These are phyloP conservation scores for Streptopelia turtur DNA, from an alignment of 2,797 vertebrate species.

Conservation along the genomic window DNA sequence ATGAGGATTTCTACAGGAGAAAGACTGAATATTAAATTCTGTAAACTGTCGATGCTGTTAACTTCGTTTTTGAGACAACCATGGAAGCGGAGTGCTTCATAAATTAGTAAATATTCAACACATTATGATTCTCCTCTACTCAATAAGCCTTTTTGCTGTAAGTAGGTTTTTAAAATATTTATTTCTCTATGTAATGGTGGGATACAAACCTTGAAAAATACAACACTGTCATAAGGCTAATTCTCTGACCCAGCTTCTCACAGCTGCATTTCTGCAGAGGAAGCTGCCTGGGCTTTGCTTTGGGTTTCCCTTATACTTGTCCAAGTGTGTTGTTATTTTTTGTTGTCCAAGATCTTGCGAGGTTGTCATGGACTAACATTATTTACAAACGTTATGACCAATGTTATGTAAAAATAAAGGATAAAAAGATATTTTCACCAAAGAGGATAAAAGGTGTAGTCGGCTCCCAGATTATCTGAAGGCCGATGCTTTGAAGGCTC, in stretches of 20 bases:
- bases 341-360: background rate
- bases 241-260: background rate
- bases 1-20: background rate
- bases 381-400: background rate
- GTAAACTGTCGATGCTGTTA: background rate
- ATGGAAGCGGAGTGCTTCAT: background rate
- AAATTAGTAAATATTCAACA: background rate
- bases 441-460: background rate
- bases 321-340: background rate
- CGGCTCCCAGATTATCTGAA: constrained; percentile 23
- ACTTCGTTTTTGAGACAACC: background rate
- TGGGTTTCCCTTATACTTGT: background rate
- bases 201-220: background rate
- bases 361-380: background rate
- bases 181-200: background rate
- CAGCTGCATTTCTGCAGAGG: background rate
- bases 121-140: background rate
- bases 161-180: background rate
- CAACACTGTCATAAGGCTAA: background rate
- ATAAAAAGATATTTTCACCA: background rate
- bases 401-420: background rate
- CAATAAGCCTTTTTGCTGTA: background rate
- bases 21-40: background rate
- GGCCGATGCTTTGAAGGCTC: background rate
- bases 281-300: background rate